These are phyloP conservation scores for Callyntrura guangdongensis DNA, from an alignment of 2,888 invertebrate genomes.

Conservation along the genomic window DNA sequence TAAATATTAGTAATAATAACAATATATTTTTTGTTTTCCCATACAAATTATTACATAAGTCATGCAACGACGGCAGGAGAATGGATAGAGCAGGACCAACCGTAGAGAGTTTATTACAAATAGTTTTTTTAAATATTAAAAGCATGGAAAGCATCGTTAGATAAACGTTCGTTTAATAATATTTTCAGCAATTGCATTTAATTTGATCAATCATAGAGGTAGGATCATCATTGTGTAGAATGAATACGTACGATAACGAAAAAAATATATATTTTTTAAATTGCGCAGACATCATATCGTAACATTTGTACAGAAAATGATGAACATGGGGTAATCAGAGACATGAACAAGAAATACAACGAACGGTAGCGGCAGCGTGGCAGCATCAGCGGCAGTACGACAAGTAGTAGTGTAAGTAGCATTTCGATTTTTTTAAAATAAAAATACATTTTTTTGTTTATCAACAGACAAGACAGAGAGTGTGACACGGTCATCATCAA, in stretches of 20 bases:
- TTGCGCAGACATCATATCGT: neutral
- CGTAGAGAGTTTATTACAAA: neutral
- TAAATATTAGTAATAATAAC: neutral
- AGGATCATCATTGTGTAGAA: neutral
- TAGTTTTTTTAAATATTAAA: neutral
- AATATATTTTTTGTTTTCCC: neutral
- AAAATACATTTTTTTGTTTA: constrained; percentile 21
- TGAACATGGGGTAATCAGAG: constrained; percentile 34
- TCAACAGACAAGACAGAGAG: constrained; percentile 46
- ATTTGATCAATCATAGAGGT: neutral
- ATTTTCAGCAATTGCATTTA: neutral
- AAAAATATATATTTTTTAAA: neutral
- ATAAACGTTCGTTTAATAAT: neutral
- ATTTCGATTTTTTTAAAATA: constrained; percentile 52
- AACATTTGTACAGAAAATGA: neutral
- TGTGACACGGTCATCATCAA: constrained; percentile 44
- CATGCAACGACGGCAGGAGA: constrained; percentile 34
- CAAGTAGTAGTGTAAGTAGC: constrained; percentile 60
- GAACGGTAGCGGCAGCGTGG: constrained; percentile 15
- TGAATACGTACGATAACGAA: neutral
- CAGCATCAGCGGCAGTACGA: constrained; percentile 50
- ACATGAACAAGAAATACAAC: constrained; percentile 28
- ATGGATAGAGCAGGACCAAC: neutral
- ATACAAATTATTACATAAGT: constrained; percentile 18
- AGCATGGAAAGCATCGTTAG: constrained; percentile 26